Evolutionary conservation across 2,888 invertebrate species (phyloP), one percentile per base, ranked within the genome.

Genomic region (Leistus spinibarbis): DNA sequence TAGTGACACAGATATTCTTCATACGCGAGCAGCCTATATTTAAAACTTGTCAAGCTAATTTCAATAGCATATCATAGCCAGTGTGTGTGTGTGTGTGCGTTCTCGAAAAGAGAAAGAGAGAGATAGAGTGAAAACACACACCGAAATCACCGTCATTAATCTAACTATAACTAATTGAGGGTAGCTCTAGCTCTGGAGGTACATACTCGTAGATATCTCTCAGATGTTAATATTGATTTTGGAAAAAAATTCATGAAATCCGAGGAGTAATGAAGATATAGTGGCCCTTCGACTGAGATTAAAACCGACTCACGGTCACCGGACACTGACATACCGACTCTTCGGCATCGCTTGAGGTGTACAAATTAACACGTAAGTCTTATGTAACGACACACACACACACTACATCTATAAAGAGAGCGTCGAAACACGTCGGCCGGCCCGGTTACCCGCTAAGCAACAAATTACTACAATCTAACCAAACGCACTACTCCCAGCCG

Each of bases 261-360:
- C 65, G 67, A 67, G 67, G 5, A 67, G n/a, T 67, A 67, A 67
- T 67, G 67, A 67, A 67, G 67, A 67, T 53, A 54, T 53, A 54
- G 13, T 53, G 54, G 10, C n/a, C 16, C 13, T 10, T 1, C 19
- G 67, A 67, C 67, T 53, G 67, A 54, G 67, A 67, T 67, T 53
- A 67, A 67, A 54, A 54, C 67, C 17, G 17, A 7, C 53, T 22
- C 53, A 17, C 19, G 54, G 54, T 67, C 67, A 53, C 19, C 4
- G 53, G 67, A 67, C 67, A 67, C 53, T 67, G 67, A 67, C 67
- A 20, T 19, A 67, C 67, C 53, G 40, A n/a, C 53, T 53, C 17
- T 19, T 13, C 40, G n/a, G 53, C 67, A 40, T 13, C 20, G 19
- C 7, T 13, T 1, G 67, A 67, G 27, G 22, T 54, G 54, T 53